Percentiles rank a stretch among this genome's conserved stretches.
Evolutionary conservation across 30 jellyfish, hydroid and myxozoan genomes (phyloP).

Genomic region (Aurelia aurita): DNA sequence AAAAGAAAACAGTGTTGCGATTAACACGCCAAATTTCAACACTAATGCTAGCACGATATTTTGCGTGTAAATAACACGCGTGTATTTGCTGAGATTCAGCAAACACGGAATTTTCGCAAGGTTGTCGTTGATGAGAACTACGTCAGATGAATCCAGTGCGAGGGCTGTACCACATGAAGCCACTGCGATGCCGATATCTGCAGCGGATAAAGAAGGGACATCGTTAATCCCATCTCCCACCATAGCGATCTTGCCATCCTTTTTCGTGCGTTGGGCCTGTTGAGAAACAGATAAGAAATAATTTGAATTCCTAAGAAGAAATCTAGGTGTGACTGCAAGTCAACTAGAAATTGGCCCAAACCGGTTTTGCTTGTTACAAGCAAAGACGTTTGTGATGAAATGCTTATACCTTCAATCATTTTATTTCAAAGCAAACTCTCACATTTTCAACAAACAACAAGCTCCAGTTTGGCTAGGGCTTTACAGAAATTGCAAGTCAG

Average conservation of each 20-base stretch:
- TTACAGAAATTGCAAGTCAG: no score
- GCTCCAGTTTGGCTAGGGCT: no score
- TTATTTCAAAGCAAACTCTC: no score
- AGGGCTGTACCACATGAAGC: conserved; percentile 76
- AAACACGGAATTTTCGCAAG: conserved; percentile 44
- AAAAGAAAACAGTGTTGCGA: conserved; percentile 13
- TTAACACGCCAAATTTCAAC: conserved; percentile 37
- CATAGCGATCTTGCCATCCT: conserved; percentile 42
- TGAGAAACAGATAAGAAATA: neutral
- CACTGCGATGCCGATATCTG: conserved; percentile 87
- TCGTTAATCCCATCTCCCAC: conserved; percentile 87
- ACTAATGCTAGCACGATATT: conserved; percentile 44
- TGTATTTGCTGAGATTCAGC: conserved; percentile 21
- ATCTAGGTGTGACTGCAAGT: no score
- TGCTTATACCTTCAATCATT: no score
- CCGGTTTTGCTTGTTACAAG: no score
- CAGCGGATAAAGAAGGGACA: conserved; percentile 76
- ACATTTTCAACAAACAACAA: no score
- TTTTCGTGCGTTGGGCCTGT: conserved; percentile 4
- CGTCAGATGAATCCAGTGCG: conserved; percentile 75
- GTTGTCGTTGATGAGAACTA: conserved; percentile 70
- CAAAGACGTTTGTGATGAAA: no score
- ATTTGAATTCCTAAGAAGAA: neutral
- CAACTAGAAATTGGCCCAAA: no score
- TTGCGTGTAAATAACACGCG: conserved; percentile 59